These are phyloP conservation scores for Melieria picta DNA, from an alignment of 2,888 invertebrate species.

Conservation along the genomic window DNA sequence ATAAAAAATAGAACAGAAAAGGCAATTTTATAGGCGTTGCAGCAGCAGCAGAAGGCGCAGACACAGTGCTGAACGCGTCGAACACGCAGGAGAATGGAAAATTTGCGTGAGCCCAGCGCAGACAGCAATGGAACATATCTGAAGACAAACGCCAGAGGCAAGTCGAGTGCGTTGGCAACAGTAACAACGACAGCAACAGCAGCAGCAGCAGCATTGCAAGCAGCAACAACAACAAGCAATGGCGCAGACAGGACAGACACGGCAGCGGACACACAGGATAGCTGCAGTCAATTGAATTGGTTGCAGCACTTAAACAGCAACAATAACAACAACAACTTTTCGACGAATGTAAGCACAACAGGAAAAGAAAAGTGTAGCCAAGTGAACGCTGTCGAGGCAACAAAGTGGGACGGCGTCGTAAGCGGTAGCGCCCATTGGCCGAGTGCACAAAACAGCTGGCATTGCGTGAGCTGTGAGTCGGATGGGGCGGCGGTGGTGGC, in stretches of 20 bases:
- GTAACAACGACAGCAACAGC: constrained; percentile 17
- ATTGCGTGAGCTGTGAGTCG: constrained; percentile 36
- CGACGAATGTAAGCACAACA: constrained; percentile 25
- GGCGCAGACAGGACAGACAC: constrained; percentile 22
- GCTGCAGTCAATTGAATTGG: constrained; percentile 37
- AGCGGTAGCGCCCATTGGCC: background rate
- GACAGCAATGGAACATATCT: constrained; percentile 15
- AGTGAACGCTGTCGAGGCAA: background rate
- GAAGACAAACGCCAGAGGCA: constrained; percentile 13
- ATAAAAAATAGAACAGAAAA: too few relatives aligned
- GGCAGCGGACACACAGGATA: constrained; percentile 46
- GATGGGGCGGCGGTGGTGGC: constrained; percentile 47
- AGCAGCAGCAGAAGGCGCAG: too few relatives aligned
- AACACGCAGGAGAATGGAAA: constrained; percentile 20
- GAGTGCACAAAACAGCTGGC: constrained; percentile 14
- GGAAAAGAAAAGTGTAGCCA: background rate
- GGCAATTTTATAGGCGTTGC: too few relatives aligned
- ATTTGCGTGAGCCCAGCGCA: constrained; percentile 27
- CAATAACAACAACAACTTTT: constrained; percentile 41
- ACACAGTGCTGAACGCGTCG: too few relatives aligned
- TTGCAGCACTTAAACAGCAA: constrained; percentile 42
- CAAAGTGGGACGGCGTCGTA: constrained; percentile 2
- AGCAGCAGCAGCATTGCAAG: constrained; percentile 6
- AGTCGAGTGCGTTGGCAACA: constrained; percentile 25
- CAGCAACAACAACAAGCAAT: constrained; percentile 28